A percentile compares a stretch with the other conserved stretches of the same genome.
These are phyloP conservation scores for Hippocampus abdominalis DNA, from an alignment of 2,113 vertebrate species.

Conservation along the genomic window DNA sequence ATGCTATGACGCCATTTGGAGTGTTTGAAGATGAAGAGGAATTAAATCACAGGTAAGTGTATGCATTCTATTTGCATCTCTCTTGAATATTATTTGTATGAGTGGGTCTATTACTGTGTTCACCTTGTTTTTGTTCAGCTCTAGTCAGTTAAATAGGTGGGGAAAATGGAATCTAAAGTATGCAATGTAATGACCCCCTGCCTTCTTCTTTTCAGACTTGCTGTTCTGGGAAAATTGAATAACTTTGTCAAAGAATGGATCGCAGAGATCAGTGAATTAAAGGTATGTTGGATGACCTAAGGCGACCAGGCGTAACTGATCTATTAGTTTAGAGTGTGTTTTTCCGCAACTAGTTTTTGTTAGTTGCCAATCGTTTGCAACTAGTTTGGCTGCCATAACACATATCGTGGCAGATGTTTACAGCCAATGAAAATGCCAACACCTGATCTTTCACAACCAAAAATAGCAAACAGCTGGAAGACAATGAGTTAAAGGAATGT, in stretches of 20 bases:
- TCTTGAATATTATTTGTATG: neutral
- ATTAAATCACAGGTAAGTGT: conserved; percentile 84
- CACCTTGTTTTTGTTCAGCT: neutral
- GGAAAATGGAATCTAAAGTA: neutral
- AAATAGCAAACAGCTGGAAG: too few relatives aligned
- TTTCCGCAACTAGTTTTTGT: neutral
- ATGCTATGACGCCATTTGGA: conserved; percentile 92
- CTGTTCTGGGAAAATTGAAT: conserved; percentile 90
- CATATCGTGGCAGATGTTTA: neutral
- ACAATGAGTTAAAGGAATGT: too few relatives aligned
- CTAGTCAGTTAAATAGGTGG: neutral
- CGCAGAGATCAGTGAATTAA: conserved; percentile 86
- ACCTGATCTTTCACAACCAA: too few relatives aligned
- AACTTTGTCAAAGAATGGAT: conserved; percentile 96
- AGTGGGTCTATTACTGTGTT: neutral
- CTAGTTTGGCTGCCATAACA: neutral
- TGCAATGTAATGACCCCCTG: neutral
- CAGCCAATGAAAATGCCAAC: too few relatives aligned
- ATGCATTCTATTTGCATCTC: neutral
- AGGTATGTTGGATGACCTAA: conserved; percentile 72
- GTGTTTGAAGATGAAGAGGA: conserved; percentile 95
- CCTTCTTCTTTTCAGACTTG: conserved; percentile 72
- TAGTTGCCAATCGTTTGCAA: neutral
- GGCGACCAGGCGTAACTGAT: neutral
- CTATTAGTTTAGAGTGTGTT: neutral